Evolutionary conservation across 2,888 invertebrate species (phyloP).

Genomic region (Drosophila lacicola): DNA sequence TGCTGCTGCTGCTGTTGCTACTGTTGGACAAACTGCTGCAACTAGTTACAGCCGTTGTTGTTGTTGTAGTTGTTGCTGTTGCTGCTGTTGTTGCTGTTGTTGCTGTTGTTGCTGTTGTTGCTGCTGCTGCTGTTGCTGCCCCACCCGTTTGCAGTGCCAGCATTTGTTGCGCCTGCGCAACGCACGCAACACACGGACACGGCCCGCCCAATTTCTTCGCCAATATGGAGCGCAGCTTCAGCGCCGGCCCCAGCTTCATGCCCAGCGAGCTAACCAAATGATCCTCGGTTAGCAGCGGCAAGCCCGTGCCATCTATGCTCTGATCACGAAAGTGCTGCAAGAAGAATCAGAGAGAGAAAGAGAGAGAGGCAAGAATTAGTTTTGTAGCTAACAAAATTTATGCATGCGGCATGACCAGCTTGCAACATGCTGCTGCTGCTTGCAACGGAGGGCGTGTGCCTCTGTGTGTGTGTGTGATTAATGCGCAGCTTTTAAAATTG

Average conservation of each 20-base stretch:
- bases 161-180: slow-evolving; percentile 84
- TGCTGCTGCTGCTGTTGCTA: slow-evolving; percentile 48
- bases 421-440: slow-evolving; percentile 38
- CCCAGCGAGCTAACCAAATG: slow-evolving; percentile 94
- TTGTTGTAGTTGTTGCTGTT: slow-evolving; percentile 34
- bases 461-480: slow-evolving; percentile 70
- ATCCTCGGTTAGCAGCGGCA: slow-evolving; percentile 95
- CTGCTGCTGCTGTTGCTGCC: slow-evolving; percentile 39
- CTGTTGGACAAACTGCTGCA: slow-evolving; percentile 61
- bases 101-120: slow-evolving; percentile 39
- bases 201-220: slow-evolving; percentile 91
- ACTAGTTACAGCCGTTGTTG: slow-evolving; percentile 57
- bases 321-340: slow-evolving; percentile 96
- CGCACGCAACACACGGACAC: slow-evolving; percentile 89
- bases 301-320: slow-evolving; percentile 94
- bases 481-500: slow-evolving; percentile 82
- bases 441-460: slow-evolving; percentile 60
- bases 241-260: slow-evolving; percentile 96
- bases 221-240: slow-evolving; percentile 93
- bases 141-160: slow-evolving; percentile 78
- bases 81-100: slow-evolving; percentile 20
- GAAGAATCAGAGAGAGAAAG: slow-evolving; percentile 67
- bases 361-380: slow-evolving; percentile 51
- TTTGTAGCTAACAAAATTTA: slow-evolving; percentile 43
- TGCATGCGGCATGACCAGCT: slow-evolving; percentile 41